Percentiles rank a stretch among this genome's conserved stretches.
phyloP scores from a whole-genome alignment of 2,797 vertebrate genomes.

The Carapus acus region DNA sequence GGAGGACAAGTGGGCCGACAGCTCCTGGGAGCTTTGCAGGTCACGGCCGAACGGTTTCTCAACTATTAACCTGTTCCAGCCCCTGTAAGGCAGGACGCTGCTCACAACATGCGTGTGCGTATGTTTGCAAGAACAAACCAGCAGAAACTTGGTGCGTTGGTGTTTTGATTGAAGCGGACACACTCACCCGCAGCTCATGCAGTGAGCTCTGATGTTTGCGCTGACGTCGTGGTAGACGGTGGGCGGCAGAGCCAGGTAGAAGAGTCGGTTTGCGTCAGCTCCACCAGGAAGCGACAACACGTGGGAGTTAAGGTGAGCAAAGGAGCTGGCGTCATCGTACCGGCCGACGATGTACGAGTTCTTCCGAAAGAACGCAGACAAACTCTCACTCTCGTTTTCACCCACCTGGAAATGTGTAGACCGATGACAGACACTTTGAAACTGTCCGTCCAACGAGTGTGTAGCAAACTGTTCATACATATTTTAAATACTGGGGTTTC shows the following conservation, averaged over 20 bases:
- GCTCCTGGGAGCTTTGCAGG: slow-evolving; percentile 81
- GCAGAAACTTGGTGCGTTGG: not conserved
- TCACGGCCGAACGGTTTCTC: slow-evolving; percentile 90
- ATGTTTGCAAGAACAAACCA: too few relatives aligned
- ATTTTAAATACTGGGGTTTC: too few relatives aligned
- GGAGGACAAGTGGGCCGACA: slow-evolving; percentile 79
- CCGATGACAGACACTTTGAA: slow-evolving; percentile 2
- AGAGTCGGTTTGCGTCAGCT: slow-evolving; percentile 74
- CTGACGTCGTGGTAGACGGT: slow-evolving; percentile 82
- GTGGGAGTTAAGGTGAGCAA: slow-evolving; percentile 68
- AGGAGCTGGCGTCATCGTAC: slow-evolving; percentile 71
- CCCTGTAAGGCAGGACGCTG: slow-evolving; percentile 59
- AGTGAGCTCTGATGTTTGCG: slow-evolving; percentile 76
- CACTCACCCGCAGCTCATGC: slow-evolving; percentile 76
- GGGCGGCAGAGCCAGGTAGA: slow-evolving; percentile 87
- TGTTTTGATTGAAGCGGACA: slow-evolving; percentile 34
- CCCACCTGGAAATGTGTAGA: slow-evolving; percentile 57
- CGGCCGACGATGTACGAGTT: slow-evolving; percentile 78
- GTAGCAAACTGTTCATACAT: too few relatives aligned
- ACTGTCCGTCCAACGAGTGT: too few relatives aligned
- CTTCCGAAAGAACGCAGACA: slow-evolving; percentile 75
- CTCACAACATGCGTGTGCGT: not conserved
- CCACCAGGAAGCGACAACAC: slow-evolving; percentile 74
- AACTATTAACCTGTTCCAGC: slow-evolving; percentile 87
- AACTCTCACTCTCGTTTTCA: slow-evolving; percentile 64